These are phyloP conservation scores for Drosophila buzzatii DNA, from an alignment of 2,888 invertebrate species.

Conservation along the genomic window DNA sequence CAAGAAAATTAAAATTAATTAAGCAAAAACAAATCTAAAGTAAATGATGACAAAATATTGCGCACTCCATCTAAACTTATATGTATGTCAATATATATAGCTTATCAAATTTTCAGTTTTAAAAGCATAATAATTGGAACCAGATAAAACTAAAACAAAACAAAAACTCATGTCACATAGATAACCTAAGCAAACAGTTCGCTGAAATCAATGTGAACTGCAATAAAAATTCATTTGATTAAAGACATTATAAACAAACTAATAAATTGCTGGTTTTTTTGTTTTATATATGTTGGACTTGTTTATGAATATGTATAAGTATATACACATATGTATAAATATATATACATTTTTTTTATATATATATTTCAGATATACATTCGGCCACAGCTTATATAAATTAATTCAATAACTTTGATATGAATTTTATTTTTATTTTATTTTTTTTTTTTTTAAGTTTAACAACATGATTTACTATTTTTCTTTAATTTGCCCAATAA, in stretches of 20 bases:
- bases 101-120: constrained; percentile 15
- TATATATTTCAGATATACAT: no score
- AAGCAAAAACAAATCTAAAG: constrained; percentile 7
- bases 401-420: no score
- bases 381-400: no score
- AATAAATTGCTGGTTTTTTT: neutral
- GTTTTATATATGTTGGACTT: neutral
- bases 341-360: no score
- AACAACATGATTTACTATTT: neutral
- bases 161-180: constrained; percentile 43
- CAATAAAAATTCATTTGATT: constrained; percentile 54
- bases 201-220: constrained; percentile 32
- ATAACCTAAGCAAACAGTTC: constrained; percentile 29
- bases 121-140: constrained; percentile 12
- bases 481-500: neutral
- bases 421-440: no score
- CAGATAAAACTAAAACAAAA: constrained; percentile 19
- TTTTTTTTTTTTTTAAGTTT: no score
- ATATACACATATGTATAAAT: no score
- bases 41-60: constrained; percentile 10
- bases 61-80: constrained; percentile 29
- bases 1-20: constrained; percentile 4
- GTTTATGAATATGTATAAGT: no score
- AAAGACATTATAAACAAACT: constrained; percentile 39
- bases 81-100: neutral